These are phyloP conservation scores for Tanytarsus gracilentus DNA, from an alignment of 2,888 invertebrate genomes.

Conservation along the genomic window DNA sequence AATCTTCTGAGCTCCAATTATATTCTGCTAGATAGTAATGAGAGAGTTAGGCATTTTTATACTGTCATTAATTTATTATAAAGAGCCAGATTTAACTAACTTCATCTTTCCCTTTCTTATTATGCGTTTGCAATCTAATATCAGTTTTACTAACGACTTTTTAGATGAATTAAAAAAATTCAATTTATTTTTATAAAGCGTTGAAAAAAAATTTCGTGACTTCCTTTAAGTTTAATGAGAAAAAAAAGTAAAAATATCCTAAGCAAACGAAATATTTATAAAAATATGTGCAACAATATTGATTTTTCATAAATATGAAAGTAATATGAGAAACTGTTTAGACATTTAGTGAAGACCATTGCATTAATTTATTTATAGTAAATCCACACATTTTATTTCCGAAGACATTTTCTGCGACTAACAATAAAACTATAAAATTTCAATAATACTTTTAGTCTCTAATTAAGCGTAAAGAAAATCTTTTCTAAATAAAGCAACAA, in stretches of 20 bases:
- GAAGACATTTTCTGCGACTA: background rate
- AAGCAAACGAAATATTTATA: constrained; percentile 3
- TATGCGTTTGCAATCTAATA: no score
- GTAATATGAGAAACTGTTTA: no score
- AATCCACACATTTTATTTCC: background rate
- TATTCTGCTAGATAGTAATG: no score
- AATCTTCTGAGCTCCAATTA: no score
- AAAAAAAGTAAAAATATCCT: no score
- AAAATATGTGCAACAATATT: background rate
- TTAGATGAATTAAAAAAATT: background rate
- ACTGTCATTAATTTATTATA: no score
- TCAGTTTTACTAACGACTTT: background rate
- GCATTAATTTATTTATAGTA: constrained; percentile 3
- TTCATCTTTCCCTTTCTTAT: no score
- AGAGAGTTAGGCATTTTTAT: no score
- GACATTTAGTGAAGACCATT: background rate
- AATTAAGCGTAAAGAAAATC: background rate
- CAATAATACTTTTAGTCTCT: no score
- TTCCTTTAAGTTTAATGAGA: constrained; percentile 4
- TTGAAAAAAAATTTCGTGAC: background rate
- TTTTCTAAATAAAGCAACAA: background rate
- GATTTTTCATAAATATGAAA: no score
- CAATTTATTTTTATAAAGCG: constrained; percentile 12
- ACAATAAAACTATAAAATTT: background rate
- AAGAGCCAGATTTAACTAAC: no score